These are phyloP conservation scores for Chaetophractus vellerosus DNA, from an alignment of 2,797 vertebrate genomes.

Conservation along the genomic window DNA sequence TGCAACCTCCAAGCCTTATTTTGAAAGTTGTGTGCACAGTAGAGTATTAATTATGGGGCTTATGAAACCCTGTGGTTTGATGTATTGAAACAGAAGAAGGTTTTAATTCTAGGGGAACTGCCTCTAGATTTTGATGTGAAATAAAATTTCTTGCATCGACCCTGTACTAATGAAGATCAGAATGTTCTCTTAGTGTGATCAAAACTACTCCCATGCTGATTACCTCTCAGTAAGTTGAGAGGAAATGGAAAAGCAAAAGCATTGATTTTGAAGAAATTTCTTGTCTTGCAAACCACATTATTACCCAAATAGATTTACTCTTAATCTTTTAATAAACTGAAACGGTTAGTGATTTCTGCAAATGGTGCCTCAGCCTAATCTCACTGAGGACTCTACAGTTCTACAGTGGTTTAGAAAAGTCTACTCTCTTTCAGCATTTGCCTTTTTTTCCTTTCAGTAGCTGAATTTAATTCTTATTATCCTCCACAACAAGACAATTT, in stretches of 20 bases:
- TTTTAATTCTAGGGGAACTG: constrained; percentile 68
- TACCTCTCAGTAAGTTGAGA: constrained; percentile 79
- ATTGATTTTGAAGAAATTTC: constrained; percentile 85
- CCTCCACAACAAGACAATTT: constrained; percentile 77
- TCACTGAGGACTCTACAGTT: constrained; percentile 62
- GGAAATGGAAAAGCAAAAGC: constrained; percentile 82
- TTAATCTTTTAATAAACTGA: constrained; percentile 87
- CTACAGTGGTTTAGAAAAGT: constrained; percentile 76
- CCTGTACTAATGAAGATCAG: constrained; percentile 81
- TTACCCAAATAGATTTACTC: constrained; percentile 85
- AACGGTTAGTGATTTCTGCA: constrained; percentile 86
- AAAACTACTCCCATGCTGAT: constrained; percentile 77
- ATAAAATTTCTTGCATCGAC: constrained; percentile 73
- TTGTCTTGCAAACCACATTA: constrained; percentile 80
- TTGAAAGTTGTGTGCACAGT: constrained; percentile 55
- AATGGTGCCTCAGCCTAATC: constrained; percentile 81
- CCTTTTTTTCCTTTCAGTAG: constrained; percentile 78
- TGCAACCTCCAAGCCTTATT: constrained; percentile 46
- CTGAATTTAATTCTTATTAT: constrained; percentile 84
- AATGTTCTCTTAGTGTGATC: constrained; percentile 77
- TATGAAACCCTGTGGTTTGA: constrained; percentile 56
- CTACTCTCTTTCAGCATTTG: constrained; percentile 78
- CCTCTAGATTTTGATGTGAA: constrained; percentile 71
- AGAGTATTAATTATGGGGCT: constrained; percentile 71
- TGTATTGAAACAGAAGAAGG: constrained; percentile 51